Evolutionary conservation across 2,797 vertebrate species (phyloP), one percentile per base, ranked within the genome.

Genomic region (Amblyopsis hoosieri): DNA sequence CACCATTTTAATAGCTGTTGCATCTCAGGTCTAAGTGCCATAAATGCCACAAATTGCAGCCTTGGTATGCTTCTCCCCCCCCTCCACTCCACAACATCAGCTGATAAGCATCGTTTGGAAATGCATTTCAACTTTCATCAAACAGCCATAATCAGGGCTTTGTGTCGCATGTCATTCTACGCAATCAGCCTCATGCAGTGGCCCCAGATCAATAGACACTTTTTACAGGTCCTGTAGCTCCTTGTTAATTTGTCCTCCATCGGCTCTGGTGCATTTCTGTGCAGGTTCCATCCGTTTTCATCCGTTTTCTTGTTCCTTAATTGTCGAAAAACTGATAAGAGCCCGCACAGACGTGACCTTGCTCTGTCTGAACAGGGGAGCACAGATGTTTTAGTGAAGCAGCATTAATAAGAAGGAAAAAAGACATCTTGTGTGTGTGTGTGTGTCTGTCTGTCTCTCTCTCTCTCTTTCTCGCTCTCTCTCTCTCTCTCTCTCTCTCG

Each of bases 161-260:
- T 57, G 58, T 49, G n/a, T 7, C 55, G 47, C n/a, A 64, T 58
- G 67, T 69, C 71, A 74, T 75, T 63, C 74, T 66, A 66, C 67
- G 64, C 67, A 78, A 75, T 84, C 77, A 71, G 63, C 31, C 33
- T 23, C 52, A 58, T 61, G 52, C 50, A 45, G 53, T 31, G 0
- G 51, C 1, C n/a, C 45, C 63, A 74, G 82, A 87, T 89, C 84
- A 79, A 89, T 89, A 69, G 47, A 76, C 51, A 78, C 79, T 85
- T 83, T 83, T 64, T 77, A 65, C 70, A 17, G 13, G 13, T 54
- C 80, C 80, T 69, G 46, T 66, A 69, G 70, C 54, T 66, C 69
- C 64, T 80, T 69, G 77, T 82, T 81, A 85, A 87, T 83, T 76
- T 74, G 81, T 80, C 12, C 9, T 2, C 7, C n/a, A 50, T 6